These are phyloP conservation scores for Anthonomus grandis DNA, from an alignment of 1,140 invertebrate genomes.

Conservation along the genomic window DNA sequence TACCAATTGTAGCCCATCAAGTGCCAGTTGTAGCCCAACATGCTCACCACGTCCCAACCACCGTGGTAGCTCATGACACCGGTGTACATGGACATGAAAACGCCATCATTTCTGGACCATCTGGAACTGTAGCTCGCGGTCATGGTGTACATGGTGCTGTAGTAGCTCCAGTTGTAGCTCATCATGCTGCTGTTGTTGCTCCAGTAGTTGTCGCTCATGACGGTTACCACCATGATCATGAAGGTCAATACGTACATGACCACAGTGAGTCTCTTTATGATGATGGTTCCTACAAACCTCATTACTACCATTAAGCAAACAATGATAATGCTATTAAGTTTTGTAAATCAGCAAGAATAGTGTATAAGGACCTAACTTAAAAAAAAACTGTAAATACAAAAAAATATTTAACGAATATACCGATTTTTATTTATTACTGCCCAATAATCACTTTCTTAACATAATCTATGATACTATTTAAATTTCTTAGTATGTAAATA, in stretches of 20 bases:
- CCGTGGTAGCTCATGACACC: conserved; percentile 14
- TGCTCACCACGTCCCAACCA: conserved; percentile 3
- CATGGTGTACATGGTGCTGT: conserved; percentile 4
- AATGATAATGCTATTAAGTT: no score
- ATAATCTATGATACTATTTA: no score
- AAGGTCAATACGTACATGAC: conserved; percentile 35
- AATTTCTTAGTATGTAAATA: no score
- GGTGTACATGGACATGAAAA: conserved; percentile 5
- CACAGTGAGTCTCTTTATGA: conserved; percentile 31
- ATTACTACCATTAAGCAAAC: no score
- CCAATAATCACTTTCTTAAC: no score
- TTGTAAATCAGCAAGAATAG: no score
- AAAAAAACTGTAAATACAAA: no score
- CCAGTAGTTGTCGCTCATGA: conserved; percentile 13
- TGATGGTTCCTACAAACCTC: not conserved
- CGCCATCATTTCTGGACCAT: conserved; percentile 17
- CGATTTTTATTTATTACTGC: no score
- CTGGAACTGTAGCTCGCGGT: conserved; percentile 13
- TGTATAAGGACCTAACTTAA: no score
- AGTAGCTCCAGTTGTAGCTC: conserved; percentile 13
- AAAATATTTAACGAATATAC: no score
- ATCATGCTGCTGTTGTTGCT: not conserved
- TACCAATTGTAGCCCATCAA: conserved; percentile 3
- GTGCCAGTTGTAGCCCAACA: no score
- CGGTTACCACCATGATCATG: conserved; percentile 21